phyloP scores from a whole-genome alignment of 2,113 vertebrate species.

The Amazona guildingii region DNA sequence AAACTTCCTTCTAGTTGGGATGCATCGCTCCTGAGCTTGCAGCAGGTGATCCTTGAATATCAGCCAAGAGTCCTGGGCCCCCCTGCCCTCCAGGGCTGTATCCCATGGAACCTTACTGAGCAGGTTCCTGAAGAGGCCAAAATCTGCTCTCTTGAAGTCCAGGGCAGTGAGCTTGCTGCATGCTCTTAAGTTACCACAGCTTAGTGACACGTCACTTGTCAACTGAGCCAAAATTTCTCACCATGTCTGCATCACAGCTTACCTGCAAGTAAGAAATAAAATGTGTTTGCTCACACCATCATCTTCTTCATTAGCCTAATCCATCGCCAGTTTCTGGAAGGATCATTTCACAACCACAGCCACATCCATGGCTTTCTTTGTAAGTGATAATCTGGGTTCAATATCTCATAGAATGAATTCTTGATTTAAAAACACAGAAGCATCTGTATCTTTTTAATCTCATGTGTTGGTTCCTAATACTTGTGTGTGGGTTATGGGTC shows the following conservation, averaged over 20 bases:
- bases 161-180: no score
- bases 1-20: no score
- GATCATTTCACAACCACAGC: background rate
- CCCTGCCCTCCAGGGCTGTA: no score
- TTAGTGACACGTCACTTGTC: background rate
- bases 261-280: background rate
- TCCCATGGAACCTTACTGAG: no score
- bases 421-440: background rate
- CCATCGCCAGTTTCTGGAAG: background rate
- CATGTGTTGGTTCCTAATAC: background rate
- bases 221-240: background rate
- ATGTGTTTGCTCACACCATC: background rate
- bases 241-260: background rate
- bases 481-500: background rate
- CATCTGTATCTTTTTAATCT: background rate
- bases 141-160: no score
- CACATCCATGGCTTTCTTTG: background rate
- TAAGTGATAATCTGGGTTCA: background rate
- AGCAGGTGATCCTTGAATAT: no score
- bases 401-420: background rate
- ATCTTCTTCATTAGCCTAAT: background rate
- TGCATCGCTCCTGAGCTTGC: no score
- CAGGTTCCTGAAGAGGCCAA: no score
- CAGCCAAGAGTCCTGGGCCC: no score
- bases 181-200: background rate